Evolutionary conservation across 2,113 vertebrate genomes (phyloP), one percentile per base, ranked within the genome.

Genomic region (Propithecus coquereli): DNA sequence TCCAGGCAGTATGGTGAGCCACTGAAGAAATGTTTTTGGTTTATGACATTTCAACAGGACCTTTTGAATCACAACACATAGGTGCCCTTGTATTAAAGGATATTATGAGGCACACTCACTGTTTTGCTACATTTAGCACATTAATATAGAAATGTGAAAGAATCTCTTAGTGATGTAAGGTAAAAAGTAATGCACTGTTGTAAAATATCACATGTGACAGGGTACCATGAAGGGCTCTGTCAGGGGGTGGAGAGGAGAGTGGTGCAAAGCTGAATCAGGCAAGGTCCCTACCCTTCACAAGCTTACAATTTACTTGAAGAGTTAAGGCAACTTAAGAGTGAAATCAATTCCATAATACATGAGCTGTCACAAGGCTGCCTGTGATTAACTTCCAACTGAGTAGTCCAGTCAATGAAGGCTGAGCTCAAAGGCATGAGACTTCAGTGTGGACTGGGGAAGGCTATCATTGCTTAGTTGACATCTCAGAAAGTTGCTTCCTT

Each of bases 341-440:
- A 93, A 97, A 89, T 93, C 73, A 91, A 71, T 96, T 97, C 84
- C 81, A 90, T 96, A 97, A 95, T 96, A 95, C 52, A 96, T 96
- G 92, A 96, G 83, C 83, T 96, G 94, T 93, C 95, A 91, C 79
- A 96, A 73, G 34, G 43, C 54, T 94, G 37, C 52, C 87, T 96
- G 87, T 97, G 95, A 96, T 95, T 94, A 94, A 90, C 73, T 97
- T 96, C 87, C 50, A 43, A 85, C 91, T 90, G 74, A 94, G 47
- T 63, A 82, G 40, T 83, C 47, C 34, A 94, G 90, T 90, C 73
- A 91, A 68, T 91, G 63, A 86, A 84, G 70, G n/a, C 92, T 97
- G 94, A 92, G 84, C 43, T 95, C 27, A 94, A 97, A 97, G 90
- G 87, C 87, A 65, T 63, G 66, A 88, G 70, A 87, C 32, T 70